Evolutionary conservation across 2,113 vertebrate genomes (phyloP), one percentile per base, ranked within the genome.

Genomic region (Pionites leucogaster): DNA sequence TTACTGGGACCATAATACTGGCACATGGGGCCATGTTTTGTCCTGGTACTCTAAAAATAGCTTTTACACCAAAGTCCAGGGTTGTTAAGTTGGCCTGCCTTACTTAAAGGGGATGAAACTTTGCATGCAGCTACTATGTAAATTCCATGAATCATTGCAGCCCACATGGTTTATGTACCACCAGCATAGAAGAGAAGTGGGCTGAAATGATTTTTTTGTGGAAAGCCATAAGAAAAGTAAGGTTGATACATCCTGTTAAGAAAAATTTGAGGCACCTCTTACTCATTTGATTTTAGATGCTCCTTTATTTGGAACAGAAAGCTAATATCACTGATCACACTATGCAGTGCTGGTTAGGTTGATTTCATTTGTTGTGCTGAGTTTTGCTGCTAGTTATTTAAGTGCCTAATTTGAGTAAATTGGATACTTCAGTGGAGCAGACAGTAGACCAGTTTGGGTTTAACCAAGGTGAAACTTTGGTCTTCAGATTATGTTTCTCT

Each of bases 61-160:
- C 24, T 86, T 84, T 86, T 29, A 68, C 7, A 68, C 3, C 50
- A 47, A 55, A 74, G 9, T 69, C 72, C 70, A 33, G 44, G 50
- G 85, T 44, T 93, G 24, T 74, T 92, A 74, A 68, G 9, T 8
- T 90, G 19, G 9, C 22, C 31, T 80, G 37, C 28, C 41, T 80
- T 55, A 31, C 5, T 83, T 39, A 67, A 67, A 80, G 35, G 37
- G 78, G 55, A 39, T 27, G 60, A 86, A 92, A 65, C 29, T 27
- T 93, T 64, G 35, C 39, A 75, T 37, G 49, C 17, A 94, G 20
- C 60, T 71, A 17, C 37, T 80, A 33, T 60, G 82, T 62, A 92
- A 91, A 90, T 96, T 83, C 33, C 78, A 80, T 93, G 72, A 95
- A 67, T 93, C 93, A 71, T 8, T 77, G 68, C 64, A 82, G 46